phyloP scores from a whole-genome alignment of 1,140 invertebrate species.

The Calephelis nemesis region DNA sequence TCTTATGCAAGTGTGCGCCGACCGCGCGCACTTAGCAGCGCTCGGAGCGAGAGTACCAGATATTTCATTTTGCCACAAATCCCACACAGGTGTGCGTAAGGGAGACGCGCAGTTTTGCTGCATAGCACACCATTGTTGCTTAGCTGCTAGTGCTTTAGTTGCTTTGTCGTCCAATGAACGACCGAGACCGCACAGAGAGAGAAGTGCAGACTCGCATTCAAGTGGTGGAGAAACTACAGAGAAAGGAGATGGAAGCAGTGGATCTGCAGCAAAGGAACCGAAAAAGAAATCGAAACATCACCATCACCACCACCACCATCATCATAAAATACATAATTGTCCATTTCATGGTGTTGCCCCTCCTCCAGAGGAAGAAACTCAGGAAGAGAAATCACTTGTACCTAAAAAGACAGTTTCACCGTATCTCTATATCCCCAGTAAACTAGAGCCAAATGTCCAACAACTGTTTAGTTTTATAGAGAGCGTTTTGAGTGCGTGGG shows the following conservation, averaged over 20 bases:
- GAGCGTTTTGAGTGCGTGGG: conserved; percentile 84
- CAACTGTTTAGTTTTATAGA: conserved; percentile 88
- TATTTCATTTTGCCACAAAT: conserved; percentile 75
- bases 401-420: conserved; percentile 71
- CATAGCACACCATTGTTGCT: conserved; percentile 74
- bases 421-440: conserved; percentile 77
- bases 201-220: conserved; percentile 68
- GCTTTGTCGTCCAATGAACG: conserved; percentile 58
- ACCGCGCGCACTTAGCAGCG: conserved; percentile 73
- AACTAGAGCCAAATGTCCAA: conserved; percentile 86
- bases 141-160: conserved; percentile 64
- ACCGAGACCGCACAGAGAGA: conserved; percentile 54
- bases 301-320: conserved; percentile 70
- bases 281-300: conserved; percentile 58
- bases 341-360: conserved; percentile 67
- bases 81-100: conserved; percentile 61
- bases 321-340: conserved; percentile 69
- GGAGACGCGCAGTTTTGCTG: conserved; percentile 73
- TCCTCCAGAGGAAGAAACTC: conserved; percentile 57
- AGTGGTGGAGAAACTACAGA: conserved; percentile 70
- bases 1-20: conserved; percentile 84
- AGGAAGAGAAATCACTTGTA: conserved; percentile 57
- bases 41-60: conserved; percentile 73
- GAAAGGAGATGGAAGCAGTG: conserved; percentile 56
- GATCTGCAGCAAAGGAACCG: conserved; percentile 41